These are phyloP conservation scores for Arctopsyche grandis DNA, from an alignment of 1,140 invertebrate species.

Conservation along the genomic window DNA sequence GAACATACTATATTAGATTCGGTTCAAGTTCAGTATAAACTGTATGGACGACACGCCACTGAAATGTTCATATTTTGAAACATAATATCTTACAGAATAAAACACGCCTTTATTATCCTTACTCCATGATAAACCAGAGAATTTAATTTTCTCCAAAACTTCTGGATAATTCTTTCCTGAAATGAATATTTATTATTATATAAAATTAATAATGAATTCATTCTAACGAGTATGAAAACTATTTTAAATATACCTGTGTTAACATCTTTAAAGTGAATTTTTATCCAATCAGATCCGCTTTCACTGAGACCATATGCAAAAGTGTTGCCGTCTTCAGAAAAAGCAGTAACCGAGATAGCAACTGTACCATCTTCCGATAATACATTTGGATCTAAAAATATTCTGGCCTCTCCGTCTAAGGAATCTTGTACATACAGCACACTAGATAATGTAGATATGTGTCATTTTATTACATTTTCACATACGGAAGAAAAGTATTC, in stretches of 20 bases:
- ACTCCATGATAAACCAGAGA: slow-evolving; percentile 91
- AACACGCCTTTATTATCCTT: slow-evolving; percentile 96
- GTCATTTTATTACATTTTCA: slow-evolving; percentile 1
- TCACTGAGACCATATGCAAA: slow-evolving; percentile 92
- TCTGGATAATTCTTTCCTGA: slow-evolving; percentile 89
- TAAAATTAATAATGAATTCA: background rate
- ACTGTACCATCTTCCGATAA: slow-evolving; percentile 94
- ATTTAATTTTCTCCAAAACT: slow-evolving; percentile 90
- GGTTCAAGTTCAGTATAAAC: no score
- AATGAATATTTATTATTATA: slow-evolving; percentile 47
- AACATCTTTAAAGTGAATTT: slow-evolving; percentile 85
- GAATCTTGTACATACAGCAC: slow-evolving; percentile 92
- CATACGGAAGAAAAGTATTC: no score
- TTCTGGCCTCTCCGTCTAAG: slow-evolving; percentile 79
- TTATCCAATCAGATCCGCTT: slow-evolving; percentile 96
- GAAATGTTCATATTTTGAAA: no score
- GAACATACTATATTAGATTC: no score
- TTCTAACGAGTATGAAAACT: background rate
- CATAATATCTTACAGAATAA: slow-evolving; percentile 79
- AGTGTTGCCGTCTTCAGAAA: slow-evolving; percentile 90
- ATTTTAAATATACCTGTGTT: slow-evolving; percentile 69
- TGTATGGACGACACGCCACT: no score
- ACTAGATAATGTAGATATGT: slow-evolving; percentile 67
- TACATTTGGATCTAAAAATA: slow-evolving; percentile 96
- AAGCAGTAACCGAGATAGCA: slow-evolving; percentile 80